Percentiles rank a stretch among this genome's conserved stretches.
Conservation (phyloP, 2,113 vertebrate genomes). For the Abramis brama region DNA sequence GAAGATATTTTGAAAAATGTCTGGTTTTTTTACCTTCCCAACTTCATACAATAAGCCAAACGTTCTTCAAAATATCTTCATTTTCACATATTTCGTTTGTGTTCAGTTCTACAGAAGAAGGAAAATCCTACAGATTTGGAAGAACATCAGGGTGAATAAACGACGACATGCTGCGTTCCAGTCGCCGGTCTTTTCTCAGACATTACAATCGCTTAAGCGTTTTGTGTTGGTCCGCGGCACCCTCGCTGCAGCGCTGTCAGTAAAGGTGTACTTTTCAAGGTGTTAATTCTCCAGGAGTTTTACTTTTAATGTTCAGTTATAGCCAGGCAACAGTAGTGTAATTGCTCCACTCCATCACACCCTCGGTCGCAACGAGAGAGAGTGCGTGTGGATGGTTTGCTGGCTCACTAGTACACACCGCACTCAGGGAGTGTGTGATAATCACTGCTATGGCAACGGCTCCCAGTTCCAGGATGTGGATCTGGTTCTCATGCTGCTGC, state of each 20-base stretch:
- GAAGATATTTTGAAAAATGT: neutral
- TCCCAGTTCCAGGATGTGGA: constrained; percentile 16
- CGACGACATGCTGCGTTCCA: neutral
- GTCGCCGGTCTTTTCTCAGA: neutral
- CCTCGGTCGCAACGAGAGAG: neutral
- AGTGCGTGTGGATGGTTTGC: constrained; percentile 16
- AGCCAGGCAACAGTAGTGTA: constrained; percentile 36
- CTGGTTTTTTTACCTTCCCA: too few species aligned
- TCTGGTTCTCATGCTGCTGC: neutral
- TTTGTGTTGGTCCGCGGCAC: neutral
- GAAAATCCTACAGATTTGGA: neutral
- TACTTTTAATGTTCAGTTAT: constrained; percentile 31
- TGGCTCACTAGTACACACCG: constrained; percentile 34
- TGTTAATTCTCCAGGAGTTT: constrained; percentile 31
- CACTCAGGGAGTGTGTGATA: constrained; percentile 23
- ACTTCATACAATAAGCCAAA: neutral
- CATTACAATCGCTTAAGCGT: neutral
- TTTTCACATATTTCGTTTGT: neutral
- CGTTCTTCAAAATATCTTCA: neutral
- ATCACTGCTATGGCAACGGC: constrained; percentile 44
- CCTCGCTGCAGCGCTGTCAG: neutral
- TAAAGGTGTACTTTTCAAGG: constrained; percentile 21
- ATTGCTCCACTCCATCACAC: constrained; percentile 36
- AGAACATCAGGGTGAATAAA: neutral
- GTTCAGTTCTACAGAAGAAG: neutral